Conservation (phyloP, 2,888 invertebrate genomes). For the Sipunculus nudus region DNA sequence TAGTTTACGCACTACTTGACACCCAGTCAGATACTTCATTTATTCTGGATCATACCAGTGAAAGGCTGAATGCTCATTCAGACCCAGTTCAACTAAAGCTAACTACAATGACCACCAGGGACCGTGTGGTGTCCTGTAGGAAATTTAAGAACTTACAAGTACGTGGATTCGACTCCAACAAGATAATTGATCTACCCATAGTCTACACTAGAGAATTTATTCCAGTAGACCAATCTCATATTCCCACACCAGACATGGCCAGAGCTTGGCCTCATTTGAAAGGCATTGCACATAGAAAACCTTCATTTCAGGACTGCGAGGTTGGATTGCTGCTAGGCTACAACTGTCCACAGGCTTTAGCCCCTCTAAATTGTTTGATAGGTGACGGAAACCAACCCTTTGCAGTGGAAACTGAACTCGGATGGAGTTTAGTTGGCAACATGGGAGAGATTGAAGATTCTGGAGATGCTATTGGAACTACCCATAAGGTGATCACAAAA, state of each 20-base stretch:
- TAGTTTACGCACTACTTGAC: constrained; percentile 42
- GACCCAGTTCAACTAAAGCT: constrained; percentile 20
- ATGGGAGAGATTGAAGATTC: too few relatives aligned
- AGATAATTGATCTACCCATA: constrained; percentile 31
- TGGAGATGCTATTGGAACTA: too few relatives aligned
- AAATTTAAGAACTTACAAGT: constrained; percentile 26
- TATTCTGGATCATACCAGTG: constrained; percentile 20
- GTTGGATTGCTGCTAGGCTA: constrained; percentile 39
- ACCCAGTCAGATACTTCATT: constrained; percentile 36
- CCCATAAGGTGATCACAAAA: too few relatives aligned
- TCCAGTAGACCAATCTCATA: constrained; percentile 37
- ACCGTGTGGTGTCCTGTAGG: constrained; percentile 4
- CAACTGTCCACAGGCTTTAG: constrained; percentile 38
- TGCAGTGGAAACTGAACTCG: constrained; percentile 34
- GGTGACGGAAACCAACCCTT: constrained; percentile 31
- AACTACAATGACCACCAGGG: constrained; percentile 30
- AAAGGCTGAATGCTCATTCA: constrained; percentile 16
- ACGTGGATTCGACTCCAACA: constrained; percentile 13
- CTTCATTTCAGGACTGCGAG: constrained; percentile 23
- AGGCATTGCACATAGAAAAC: constrained; percentile 23
- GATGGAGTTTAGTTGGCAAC: too few relatives aligned
- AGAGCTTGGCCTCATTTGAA: constrained; percentile 33
- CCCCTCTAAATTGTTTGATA: too few relatives aligned
- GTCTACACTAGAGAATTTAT: constrained; percentile 31
- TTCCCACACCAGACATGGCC: constrained; percentile 36